phyloP scores from a whole-genome alignment of 2,888 invertebrate species.

The Drosophila kanekoi region DNA sequence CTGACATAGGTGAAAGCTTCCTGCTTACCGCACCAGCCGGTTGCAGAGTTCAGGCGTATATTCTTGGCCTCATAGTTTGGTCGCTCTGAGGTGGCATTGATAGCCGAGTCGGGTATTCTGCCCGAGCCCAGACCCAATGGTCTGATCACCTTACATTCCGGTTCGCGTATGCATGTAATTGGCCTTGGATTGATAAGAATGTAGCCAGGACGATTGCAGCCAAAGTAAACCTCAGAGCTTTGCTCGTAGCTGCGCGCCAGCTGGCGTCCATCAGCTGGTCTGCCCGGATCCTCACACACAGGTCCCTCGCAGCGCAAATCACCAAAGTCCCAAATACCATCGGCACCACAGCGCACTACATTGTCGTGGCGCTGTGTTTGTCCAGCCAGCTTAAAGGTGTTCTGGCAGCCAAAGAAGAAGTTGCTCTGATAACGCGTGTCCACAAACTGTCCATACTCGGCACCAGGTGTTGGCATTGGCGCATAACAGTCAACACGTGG shows the following conservation, averaged over 20 bases:
- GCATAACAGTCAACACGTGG: constrained; percentile 96
- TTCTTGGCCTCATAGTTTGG: constrained; percentile 96
- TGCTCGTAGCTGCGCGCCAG: constrained; percentile 93
- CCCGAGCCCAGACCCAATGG: constrained; percentile 97
- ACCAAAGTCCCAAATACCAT: constrained; percentile 98
- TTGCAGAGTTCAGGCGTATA: constrained; percentile 95
- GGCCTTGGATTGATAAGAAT: constrained; percentile 96
- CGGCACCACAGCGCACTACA: constrained; percentile 95
- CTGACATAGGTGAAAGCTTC: constrained; percentile 98
- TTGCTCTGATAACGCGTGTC: constrained; percentile 97
- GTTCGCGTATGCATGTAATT: constrained; percentile 95
- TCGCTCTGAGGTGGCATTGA: constrained; percentile 97
- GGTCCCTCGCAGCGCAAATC: constrained; percentile 97
- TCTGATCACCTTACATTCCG: constrained; percentile 96
- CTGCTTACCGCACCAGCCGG: constrained; percentile 98
- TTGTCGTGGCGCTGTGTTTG: constrained; percentile 96
- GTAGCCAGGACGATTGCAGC: constrained; percentile 95
- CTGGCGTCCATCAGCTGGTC: constrained; percentile 96
- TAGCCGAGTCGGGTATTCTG: constrained; percentile 96
- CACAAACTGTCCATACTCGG: constrained; percentile 94
- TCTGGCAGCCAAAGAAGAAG: constrained; percentile 98
- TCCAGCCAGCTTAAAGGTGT: constrained; percentile 96
- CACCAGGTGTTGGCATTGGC: constrained; percentile 96
- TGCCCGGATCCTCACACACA: constrained; percentile 97
- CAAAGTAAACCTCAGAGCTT: constrained; percentile 95